Conservation (phyloP, 2,797 vertebrate species). For the Syndactyla subalaris region DNA sequence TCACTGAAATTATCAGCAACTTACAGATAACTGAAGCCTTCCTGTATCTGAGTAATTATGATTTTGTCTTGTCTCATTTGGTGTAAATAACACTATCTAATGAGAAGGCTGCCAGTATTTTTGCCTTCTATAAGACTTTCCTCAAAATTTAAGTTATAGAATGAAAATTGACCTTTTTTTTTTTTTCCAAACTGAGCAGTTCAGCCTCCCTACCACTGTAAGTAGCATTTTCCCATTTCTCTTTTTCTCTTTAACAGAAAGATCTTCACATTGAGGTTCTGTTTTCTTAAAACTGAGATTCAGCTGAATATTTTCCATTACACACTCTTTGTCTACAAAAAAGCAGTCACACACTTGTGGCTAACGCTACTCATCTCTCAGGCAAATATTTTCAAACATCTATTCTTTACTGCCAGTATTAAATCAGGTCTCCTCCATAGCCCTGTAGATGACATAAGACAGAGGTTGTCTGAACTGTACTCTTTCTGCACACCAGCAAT, state of each 20-base stretch:
- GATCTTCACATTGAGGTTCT: not conserved
- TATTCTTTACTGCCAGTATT: not conserved
- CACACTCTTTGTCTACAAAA: not conserved
- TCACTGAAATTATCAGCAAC: not conserved
- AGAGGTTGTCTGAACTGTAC: not conserved
- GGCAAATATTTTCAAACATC: not conserved
- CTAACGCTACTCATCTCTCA: not conserved
- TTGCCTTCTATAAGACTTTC: not conserved
- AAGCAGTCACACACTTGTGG: not conserved
- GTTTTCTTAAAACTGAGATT: not conserved
- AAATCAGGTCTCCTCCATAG: not conserved
- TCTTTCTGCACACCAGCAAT: not conserved
- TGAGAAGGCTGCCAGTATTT: not conserved
- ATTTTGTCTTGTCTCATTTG: not conserved
- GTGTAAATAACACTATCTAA: not conserved
- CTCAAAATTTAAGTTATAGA: not conserved
- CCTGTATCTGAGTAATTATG: not conserved
- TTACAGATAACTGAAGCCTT: not conserved
- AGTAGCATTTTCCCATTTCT: not conserved
- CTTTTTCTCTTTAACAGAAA: not conserved
- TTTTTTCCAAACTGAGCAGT: not conserved
- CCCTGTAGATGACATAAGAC: not conserved
- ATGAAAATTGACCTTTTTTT: not conserved
- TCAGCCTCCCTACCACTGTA: not conserved
- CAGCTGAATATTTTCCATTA: not conserved